These are phyloP conservation scores for Drosophila lacicola DNA, from an alignment of 2,888 invertebrate genomes.

Conservation along the genomic window DNA sequence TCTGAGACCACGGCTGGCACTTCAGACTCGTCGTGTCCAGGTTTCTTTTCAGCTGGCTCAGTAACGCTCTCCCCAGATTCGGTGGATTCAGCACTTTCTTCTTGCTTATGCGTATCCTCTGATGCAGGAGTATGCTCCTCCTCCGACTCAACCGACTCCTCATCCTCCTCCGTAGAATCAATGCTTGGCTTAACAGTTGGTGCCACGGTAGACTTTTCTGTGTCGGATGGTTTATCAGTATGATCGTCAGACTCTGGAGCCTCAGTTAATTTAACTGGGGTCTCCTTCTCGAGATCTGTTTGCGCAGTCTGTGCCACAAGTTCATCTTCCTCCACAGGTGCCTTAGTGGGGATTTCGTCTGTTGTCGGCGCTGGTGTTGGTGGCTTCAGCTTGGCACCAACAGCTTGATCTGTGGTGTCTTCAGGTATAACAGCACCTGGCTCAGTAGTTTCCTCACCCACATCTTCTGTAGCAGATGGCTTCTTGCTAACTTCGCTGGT, in stretches of 20 bases:
- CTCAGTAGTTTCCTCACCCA: conserved; percentile 63
- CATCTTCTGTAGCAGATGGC: conserved; percentile 52
- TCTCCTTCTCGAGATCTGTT: conserved; percentile 39
- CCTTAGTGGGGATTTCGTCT: conserved; percentile 39
- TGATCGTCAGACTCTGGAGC: conserved; percentile 35
- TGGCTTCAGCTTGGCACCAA: conserved; percentile 57
- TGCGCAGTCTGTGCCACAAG: conserved; percentile 40
- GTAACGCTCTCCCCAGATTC: conserved; percentile 48
- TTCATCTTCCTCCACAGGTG: conserved; percentile 41
- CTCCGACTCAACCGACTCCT: conserved; percentile 72
- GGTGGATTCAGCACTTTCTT: conserved; percentile 42
- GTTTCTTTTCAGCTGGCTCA: conserved; percentile 57
- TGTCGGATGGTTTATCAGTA: conserved; percentile 31
- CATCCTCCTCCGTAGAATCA: conserved; percentile 75
- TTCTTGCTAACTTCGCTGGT: conserved; percentile 42
- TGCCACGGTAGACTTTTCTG: conserved; percentile 44
- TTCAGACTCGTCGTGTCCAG: conserved; percentile 48
- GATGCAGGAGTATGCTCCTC: conserved; percentile 67
- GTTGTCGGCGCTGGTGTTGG: conserved; percentile 32
- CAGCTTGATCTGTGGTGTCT: conserved; percentile 43
- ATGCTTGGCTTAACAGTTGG: conserved; percentile 60
- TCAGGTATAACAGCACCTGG: conserved; percentile 39
- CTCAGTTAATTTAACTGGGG: conserved; percentile 37
- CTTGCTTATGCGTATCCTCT: conserved; percentile 47
- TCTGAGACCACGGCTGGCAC: conserved; percentile 54